Percentiles rank a stretch among this genome's conserved stretches.
phyloP scores from a whole-genome alignment of 2,888 invertebrate genomes.

The Halictus ligatus region DNA sequence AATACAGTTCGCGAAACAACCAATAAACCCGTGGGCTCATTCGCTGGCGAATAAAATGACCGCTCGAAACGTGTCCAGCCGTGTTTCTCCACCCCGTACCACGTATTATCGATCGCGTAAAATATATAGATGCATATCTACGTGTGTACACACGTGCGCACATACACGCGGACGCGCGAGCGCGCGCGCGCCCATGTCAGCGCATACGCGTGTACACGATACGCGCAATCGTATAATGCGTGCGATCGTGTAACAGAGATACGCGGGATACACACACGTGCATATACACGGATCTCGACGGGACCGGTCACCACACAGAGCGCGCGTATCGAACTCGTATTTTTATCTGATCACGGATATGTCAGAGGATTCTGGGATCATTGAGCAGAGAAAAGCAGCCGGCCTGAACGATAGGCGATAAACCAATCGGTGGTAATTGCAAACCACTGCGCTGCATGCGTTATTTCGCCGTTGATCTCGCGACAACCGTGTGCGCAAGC shows the following conservation, averaged over 20 bases:
- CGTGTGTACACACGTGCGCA: background rate
- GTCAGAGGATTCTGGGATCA: slow-evolving; percentile 54
- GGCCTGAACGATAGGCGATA: slow-evolving; percentile 56
- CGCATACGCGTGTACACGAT: background rate
- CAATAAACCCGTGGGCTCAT: slow-evolving; percentile 44
- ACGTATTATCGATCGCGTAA: slow-evolving; percentile 52
- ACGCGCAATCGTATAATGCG: background rate
- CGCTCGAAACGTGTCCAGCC: slow-evolving; percentile 41
- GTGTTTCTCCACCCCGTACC: slow-evolving; percentile 46
- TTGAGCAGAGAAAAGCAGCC: slow-evolving; percentile 64
- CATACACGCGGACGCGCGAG: background rate
- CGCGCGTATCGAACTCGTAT: slow-evolving; percentile 14
- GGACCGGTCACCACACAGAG: background rate
- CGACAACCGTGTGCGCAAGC: slow-evolving; percentile 23
- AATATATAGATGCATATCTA: slow-evolving; percentile 20
- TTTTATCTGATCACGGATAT: slow-evolving; percentile 30
- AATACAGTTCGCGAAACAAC: slow-evolving; percentile 33
- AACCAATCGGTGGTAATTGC: slow-evolving; percentile 62
- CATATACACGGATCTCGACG: background rate
- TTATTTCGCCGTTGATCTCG: slow-evolving; percentile 46
- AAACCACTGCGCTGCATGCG: slow-evolving; percentile 45
- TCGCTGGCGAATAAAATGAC: slow-evolving; percentile 48
- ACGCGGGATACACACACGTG: background rate
- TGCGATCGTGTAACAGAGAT: background rate
- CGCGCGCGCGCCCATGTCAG: background rate